phyloP scores from a whole-genome alignment of 1,140 invertebrate genomes.

The Nylanderia fulva region DNA sequence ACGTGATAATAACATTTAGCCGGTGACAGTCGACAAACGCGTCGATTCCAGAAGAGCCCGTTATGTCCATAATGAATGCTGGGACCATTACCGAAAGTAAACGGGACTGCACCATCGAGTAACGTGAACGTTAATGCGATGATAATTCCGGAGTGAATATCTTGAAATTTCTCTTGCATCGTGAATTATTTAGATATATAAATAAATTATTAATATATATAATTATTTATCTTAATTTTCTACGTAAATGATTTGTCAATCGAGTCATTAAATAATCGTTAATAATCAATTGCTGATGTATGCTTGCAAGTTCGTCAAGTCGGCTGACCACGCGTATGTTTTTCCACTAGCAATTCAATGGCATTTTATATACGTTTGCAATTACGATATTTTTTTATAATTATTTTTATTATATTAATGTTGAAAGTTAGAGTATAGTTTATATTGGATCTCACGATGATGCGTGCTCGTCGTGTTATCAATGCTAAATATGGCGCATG shows the following conservation, averaged over 20 bases:
- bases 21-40: constrained; percentile 51
- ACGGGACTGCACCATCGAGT: neutral
- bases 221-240: constrained; percentile 4
- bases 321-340: neutral
- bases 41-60: constrained; percentile 26
- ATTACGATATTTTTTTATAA: constrained; percentile 24
- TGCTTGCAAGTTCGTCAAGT: neutral
- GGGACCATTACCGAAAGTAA: constrained; percentile 11
- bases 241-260: neutral
- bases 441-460: neutral
- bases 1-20: constrained; percentile 72
- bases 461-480: neutral
- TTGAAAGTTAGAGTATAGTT: neutral
- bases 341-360: neutral
- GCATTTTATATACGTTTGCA: neutral
- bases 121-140: neutral
- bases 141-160: neutral
- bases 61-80: neutral
- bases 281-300: neutral
- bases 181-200: constrained; percentile 11
- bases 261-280: neutral
- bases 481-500: neutral
- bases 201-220: constrained; percentile 5
- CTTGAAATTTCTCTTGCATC: neutral
- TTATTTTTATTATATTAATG: constrained; percentile 5